These are phyloP conservation scores for Eumaeus atala DNA, from an alignment of 1,140 invertebrate species.

Conservation along the genomic window DNA sequence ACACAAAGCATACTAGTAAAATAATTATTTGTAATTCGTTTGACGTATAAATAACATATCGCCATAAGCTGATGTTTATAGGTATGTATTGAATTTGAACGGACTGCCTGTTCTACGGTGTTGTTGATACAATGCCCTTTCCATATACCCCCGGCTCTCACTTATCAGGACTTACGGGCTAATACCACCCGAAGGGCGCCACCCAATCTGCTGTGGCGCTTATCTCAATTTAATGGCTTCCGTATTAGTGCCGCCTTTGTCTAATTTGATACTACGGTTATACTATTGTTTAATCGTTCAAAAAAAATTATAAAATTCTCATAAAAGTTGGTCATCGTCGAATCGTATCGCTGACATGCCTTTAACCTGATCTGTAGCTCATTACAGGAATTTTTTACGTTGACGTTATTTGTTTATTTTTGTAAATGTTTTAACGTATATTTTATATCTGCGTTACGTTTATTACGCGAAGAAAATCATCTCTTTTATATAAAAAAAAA, in stretches of 20 bases:
- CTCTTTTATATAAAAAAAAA: no score
- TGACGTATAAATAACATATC: no score
- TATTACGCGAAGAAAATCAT: no score
- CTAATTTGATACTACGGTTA: slow-evolving; percentile 62
- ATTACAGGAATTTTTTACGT: no score
- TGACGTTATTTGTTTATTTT: no score
- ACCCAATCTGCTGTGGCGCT: slow-evolving; percentile 66
- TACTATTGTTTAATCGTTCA: slow-evolving; percentile 58
- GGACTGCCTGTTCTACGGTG: slow-evolving; percentile 17
- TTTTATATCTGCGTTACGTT: no score
- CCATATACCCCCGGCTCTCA: slow-evolving; percentile 50
- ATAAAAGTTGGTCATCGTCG: not conserved
- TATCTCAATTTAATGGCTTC: slow-evolving; percentile 73
- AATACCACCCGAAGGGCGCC: slow-evolving; percentile 66
- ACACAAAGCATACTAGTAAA: no score
- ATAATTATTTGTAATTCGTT: no score
- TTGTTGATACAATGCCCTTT: slow-evolving; percentile 39
- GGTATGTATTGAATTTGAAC: slow-evolving; percentile 8
- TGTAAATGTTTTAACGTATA: no score
- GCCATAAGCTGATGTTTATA: slow-evolving; percentile 12
- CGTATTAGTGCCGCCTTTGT: slow-evolving; percentile 71
- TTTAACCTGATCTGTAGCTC: not conserved
- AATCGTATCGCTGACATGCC: no score
- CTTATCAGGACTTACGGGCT: slow-evolving; percentile 67
- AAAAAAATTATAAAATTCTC: slow-evolving; percentile 45